Evolutionary conservation across 2,888 invertebrate species (phyloP).

Genomic region (Aphodius sticticus): DNA sequence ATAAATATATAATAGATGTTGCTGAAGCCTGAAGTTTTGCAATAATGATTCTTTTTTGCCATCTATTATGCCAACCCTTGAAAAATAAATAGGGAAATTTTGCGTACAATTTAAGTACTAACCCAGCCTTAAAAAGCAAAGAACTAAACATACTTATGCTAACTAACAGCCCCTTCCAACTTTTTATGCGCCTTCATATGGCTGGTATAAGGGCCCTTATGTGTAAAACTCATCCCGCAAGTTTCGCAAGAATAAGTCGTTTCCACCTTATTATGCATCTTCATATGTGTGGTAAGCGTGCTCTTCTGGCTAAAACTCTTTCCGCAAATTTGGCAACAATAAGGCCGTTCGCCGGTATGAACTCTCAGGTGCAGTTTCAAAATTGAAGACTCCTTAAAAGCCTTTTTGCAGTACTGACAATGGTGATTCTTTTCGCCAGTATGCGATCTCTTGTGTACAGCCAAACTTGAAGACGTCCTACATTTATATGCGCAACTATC

Average conservation of each 20-base stretch:
- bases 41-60: no score
- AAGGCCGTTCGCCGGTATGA: slow-evolving; percentile 49
- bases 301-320: not conserved
- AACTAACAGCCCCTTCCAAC: no score
- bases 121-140: no score
- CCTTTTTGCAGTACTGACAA: slow-evolving; percentile 49
- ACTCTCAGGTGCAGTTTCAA: slow-evolving; percentile 46
- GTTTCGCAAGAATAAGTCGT: not conserved
- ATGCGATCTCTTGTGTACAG: slow-evolving; percentile 49
- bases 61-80: no score
- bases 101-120: no score
- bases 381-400: slow-evolving; percentile 48
- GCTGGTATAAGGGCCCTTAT: no score
- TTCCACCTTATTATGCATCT: not conserved
- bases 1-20: no score
- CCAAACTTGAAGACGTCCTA: slow-evolving; percentile 47
- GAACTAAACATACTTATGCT: no score
- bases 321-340: slow-evolving; percentile 44
- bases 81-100: no score
- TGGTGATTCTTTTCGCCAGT: slow-evolving; percentile 50
- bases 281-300: not conserved
- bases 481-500: slow-evolving; percentile 50
- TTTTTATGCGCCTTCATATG: no score
- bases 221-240: no score
- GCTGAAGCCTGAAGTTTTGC: no score